A percentile compares a stretch with the other conserved stretches of the same genome.
These are phyloP conservation scores for Sebastes alutus DNA, from an alignment of 2,797 vertebrate genomes.

Conservation along the genomic window DNA sequence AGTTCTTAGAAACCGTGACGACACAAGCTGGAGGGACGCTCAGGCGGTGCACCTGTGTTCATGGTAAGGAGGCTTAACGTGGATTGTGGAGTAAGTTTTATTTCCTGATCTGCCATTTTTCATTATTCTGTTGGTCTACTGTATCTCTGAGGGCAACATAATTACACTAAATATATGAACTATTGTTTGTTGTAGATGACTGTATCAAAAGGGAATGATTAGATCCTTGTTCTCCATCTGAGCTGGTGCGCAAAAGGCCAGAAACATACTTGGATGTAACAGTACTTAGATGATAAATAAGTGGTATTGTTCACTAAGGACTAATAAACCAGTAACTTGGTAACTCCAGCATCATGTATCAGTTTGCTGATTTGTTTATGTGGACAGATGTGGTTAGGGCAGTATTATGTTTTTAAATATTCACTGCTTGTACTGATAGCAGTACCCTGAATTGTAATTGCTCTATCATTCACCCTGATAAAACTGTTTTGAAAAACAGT, in stretches of 20 bases:
- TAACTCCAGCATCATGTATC: not conserved
- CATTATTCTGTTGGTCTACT: not conserved
- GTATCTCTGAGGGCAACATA: not conserved
- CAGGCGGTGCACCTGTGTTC: not conserved
- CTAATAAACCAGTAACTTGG: not conserved
- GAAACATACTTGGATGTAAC: not conserved
- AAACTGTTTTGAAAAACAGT: not conserved
- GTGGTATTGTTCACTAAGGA: not conserved
- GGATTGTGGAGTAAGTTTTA: slow-evolving; percentile 9
- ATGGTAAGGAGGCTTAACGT: not conserved
- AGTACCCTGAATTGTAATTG: not conserved
- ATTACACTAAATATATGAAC: not conserved
- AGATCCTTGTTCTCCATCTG: not conserved
- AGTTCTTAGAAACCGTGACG: slow-evolving; percentile 4
- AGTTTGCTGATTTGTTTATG: not conserved
- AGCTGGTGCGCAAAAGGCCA: not conserved
- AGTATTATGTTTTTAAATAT: not conserved
- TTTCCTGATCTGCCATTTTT: slow-evolving; percentile 16
- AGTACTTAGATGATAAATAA: not conserved
- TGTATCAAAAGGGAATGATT: not conserved
- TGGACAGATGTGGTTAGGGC: not conserved
- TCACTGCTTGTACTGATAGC: not conserved
- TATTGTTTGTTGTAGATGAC: not conserved
- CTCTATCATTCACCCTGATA: not conserved
- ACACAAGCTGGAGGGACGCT: slow-evolving; percentile 5